phyloP scores from a whole-genome alignment of 2,888 invertebrate genomes.

The Sinelater perroti region DNA sequence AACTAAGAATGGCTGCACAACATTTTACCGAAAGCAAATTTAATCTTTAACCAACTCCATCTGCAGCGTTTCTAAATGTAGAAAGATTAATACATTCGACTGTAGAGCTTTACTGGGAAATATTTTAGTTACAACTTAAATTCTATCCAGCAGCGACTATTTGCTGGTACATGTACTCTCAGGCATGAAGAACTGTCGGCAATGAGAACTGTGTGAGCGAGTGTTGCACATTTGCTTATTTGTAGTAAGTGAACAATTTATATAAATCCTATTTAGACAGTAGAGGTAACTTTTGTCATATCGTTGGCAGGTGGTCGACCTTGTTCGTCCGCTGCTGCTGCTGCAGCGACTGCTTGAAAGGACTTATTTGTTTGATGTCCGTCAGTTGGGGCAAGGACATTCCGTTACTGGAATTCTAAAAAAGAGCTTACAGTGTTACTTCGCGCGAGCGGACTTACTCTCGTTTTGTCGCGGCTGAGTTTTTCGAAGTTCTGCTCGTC shows the following conservation, averaged over 20 bases:
- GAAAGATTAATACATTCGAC: too few species aligned
- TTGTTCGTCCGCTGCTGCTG: constrained; percentile 53
- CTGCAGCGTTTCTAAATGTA: too few species aligned
- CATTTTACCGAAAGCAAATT: too few species aligned
- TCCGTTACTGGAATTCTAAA: constrained; percentile 64
- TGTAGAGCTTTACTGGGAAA: too few species aligned
- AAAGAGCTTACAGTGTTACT: constrained; percentile 5
- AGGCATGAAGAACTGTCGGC: too few species aligned
- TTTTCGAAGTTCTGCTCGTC: constrained; percentile 68
- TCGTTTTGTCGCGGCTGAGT: constrained; percentile 69
- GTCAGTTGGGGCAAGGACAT: constrained; percentile 75
- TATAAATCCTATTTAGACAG: constrained; percentile 33
- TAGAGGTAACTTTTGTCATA: constrained; percentile 66
- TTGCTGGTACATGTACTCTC: too few species aligned
- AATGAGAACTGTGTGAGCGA: constrained; percentile 9
- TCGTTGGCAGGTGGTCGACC: constrained; percentile 78
- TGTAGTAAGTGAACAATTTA: constrained; percentile 33
- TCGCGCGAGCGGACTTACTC: constrained; percentile 58
- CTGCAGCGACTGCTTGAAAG: constrained; percentile 57
- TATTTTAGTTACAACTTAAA: too few species aligned
- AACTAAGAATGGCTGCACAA: too few species aligned
- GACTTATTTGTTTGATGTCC: constrained; percentile 62
- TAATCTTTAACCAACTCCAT: too few species aligned
- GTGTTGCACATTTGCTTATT: constrained; percentile 20
- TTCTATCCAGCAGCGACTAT: too few species aligned